Conservation (phyloP, 64 coral and sea anemone genomes). For the Pachyseris speciosa region DNA sequence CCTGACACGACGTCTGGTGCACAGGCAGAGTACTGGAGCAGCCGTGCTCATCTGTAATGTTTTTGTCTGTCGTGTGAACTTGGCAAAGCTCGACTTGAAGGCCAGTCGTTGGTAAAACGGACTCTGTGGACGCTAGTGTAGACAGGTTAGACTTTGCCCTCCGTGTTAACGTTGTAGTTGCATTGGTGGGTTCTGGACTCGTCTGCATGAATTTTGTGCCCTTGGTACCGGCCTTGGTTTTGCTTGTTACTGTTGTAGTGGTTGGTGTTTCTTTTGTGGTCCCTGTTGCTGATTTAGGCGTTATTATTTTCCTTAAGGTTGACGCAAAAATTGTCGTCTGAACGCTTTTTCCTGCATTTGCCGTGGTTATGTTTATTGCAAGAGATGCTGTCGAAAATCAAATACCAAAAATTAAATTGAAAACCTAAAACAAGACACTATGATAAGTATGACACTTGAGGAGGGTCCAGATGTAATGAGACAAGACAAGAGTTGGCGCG, state of each 20-base stretch:
- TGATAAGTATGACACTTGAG: too few relatives aligned
- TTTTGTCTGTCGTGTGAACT: background rate
- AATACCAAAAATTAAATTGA: too few relatives aligned
- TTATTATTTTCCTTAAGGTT: background rate
- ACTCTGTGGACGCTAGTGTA: background rate
- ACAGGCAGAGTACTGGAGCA: conserved; percentile 3
- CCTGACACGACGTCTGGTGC: conserved; percentile 31
- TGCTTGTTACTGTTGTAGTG: background rate
- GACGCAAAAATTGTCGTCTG: background rate
- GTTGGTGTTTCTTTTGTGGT: background rate
- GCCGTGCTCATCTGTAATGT: background rate
- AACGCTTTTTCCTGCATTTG: background rate
- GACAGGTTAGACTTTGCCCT: background rate
- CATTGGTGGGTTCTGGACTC: background rate
- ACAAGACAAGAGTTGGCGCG: too few relatives aligned
- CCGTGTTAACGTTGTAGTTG: background rate
- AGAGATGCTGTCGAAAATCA: background rate
- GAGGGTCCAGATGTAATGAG: too few relatives aligned
- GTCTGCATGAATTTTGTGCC: background rate
- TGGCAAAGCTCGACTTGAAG: background rate
- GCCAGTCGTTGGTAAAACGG: background rate
- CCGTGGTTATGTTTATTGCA: background rate
- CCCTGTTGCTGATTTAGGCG: background rate
- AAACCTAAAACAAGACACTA: too few relatives aligned
- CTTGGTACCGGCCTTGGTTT: background rate